These are phyloP conservation scores for Nomada fabriciana DNA, from an alignment of 2,888 invertebrate genomes.

Conservation along the genomic window DNA sequence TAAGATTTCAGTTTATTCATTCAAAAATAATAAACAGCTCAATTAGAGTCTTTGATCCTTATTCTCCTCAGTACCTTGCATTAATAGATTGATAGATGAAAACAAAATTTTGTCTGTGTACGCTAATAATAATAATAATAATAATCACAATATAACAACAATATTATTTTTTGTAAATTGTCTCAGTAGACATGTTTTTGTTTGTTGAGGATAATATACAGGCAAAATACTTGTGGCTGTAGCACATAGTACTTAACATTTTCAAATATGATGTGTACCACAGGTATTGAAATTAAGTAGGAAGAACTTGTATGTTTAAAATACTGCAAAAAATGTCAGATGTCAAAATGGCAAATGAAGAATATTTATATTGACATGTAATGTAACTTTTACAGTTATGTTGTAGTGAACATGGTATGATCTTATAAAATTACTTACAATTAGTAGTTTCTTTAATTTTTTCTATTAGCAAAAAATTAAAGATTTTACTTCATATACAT, in stretches of 20 bases:
- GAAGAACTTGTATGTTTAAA: not conserved
- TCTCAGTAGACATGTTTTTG: constrained; percentile 31
- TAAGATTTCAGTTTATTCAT: constrained; percentile 69
- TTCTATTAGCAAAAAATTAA: not conserved
- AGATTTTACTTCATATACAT: constrained; percentile 13
- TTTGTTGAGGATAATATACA: constrained; percentile 55
- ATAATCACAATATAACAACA: constrained; percentile 1
- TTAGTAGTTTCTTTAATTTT: constrained; percentile 1
- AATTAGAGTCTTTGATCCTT: constrained; percentile 61
- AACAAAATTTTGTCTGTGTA: constrained; percentile 68
- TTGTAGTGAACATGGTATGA: constrained; percentile 3
- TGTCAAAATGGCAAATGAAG: too few species aligned
- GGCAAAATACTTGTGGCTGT: constrained; percentile 69
- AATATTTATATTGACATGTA: constrained; percentile 16
- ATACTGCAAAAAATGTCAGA: not conserved
- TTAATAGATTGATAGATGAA: constrained; percentile 55
- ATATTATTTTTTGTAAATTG: constrained; percentile 41
- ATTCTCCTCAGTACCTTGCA: constrained; percentile 49
- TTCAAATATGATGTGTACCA: constrained; percentile 63
- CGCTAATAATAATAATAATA: constrained; percentile 25
- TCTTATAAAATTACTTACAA: constrained; percentile 4
- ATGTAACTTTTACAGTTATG: not conserved
- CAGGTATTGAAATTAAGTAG: constrained; percentile 3
- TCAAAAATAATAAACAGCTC: constrained; percentile 65
- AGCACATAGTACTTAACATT: constrained; percentile 57